These are phyloP conservation scores for Diploptera punctata DNA, from an alignment of 2,888 invertebrate genomes.

Conservation along the genomic window DNA sequence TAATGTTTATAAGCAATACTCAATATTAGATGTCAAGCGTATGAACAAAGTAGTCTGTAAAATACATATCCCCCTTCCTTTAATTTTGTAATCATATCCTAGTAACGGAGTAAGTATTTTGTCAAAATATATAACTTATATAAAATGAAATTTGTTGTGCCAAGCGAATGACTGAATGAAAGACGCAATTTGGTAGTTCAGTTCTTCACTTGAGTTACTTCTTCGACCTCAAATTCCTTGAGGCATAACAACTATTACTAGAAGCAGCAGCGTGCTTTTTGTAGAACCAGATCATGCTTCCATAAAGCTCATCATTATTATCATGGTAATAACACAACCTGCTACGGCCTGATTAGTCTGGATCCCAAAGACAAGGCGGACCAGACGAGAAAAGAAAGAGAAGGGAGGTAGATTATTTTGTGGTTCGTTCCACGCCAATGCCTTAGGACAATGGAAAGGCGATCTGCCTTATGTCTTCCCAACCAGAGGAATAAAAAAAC, in stretches of 20 bases:
- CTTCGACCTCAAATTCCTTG: slow-evolving; percentile 8
- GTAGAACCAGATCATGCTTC: slow-evolving; percentile 4
- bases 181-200: no score
- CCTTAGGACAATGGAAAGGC: slow-evolving; percentile 23
- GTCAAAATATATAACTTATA: no score
- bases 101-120: no score
- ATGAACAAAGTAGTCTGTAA: no score
- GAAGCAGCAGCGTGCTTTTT: slow-evolving; percentile 7
- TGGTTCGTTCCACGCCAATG: slow-evolving; percentile 25
- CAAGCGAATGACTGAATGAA: no score
- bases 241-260: slow-evolving; percentile 14
- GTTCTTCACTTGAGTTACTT: not conserved
- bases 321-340: slow-evolving; percentile 3
- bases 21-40: no score
- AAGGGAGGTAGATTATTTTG: slow-evolving; percentile 20
- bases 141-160: no score
- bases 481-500: not conserved
- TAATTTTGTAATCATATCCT: no score
- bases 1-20: no score
- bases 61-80: no score
- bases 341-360: slow-evolving; percentile 17
- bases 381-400: not conserved
- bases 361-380: not conserved
- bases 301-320: slow-evolving; percentile 17
- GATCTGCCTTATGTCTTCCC: not conserved